Conservation (phyloP, 64 coral and sea anemone genomes). For the Pocillopora damicornis region DNA sequence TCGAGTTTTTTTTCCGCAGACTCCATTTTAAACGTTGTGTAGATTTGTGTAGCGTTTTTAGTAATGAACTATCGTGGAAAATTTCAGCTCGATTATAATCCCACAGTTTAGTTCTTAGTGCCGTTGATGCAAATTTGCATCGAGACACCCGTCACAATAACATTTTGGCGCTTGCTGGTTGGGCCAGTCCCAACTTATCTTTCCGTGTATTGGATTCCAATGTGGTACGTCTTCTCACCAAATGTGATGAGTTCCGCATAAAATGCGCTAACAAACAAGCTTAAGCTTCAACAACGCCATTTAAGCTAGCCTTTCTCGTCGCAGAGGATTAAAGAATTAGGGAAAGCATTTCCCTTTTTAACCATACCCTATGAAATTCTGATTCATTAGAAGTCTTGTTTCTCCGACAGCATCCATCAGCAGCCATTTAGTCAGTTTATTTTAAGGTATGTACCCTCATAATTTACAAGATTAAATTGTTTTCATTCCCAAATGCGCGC, state of each 20-base stretch:
- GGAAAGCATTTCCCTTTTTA: not conserved
- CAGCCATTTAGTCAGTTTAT: slow-evolving; percentile 28
- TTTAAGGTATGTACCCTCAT: not conserved
- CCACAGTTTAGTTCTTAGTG: not conserved
- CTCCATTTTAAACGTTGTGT: not conserved
- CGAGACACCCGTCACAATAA: not conserved
- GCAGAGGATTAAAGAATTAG: slow-evolving; percentile 8
- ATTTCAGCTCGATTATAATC: not conserved
- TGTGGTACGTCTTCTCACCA: not conserved
- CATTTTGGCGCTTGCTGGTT: not conserved
- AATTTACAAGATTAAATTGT: slow-evolving; percentile 24
- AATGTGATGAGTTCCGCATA: not conserved
- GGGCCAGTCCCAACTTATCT: not conserved
- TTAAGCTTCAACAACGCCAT: not conserved
- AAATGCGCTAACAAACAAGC: slow-evolving; percentile 5
- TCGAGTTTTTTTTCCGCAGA: not conserved
- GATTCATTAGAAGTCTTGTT: slow-evolving; percentile 3
- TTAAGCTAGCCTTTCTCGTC: slow-evolving; percentile 3
- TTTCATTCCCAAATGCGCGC: slow-evolving; percentile 12
- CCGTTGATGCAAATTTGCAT: not conserved
- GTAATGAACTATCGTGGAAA: no score
- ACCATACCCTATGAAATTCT: not conserved
- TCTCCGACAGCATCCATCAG: slow-evolving; percentile 9
- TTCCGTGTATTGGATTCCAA: not conserved
- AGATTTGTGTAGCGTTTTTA: not conserved